Conservation (phyloP, 2,888 invertebrate genomes). For the Ceriagrion tenellum region DNA sequence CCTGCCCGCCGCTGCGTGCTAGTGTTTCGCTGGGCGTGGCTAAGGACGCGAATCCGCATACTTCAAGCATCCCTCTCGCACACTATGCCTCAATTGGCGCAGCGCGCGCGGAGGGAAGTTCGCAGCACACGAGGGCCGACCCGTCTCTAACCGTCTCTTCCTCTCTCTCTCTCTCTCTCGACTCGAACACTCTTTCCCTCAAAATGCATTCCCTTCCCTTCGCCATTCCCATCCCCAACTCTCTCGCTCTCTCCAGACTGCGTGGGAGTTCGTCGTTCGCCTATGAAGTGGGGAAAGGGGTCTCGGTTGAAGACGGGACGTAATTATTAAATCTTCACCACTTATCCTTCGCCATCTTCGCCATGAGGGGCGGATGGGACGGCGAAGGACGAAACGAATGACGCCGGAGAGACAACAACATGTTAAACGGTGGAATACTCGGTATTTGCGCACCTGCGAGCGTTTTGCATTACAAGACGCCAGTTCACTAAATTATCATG, state of each 20-base stretch:
- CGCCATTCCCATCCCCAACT: neutral
- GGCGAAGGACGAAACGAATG: too few relatives aligned
- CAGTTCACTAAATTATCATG: too few relatives aligned
- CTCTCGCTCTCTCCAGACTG: neutral
- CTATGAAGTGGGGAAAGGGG: neutral
- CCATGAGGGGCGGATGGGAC: too few relatives aligned
- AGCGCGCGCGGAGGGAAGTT: conserved; percentile 30
- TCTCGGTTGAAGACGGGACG: neutral
- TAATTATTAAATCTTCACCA: neutral
- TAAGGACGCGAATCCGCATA: conserved; percentile 29
- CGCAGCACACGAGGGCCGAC: conserved; percentile 6
- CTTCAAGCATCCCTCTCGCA: neutral
- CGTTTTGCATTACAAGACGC: too few relatives aligned
- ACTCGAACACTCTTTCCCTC: neutral
- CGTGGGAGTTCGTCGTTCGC: neutral
- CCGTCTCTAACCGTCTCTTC: neutral
- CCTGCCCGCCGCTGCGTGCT: neutral
- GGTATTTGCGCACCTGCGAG: too few relatives aligned
- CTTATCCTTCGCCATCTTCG: neutral
- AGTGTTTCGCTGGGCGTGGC: conserved; percentile 57
- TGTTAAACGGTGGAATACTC: too few relatives aligned
- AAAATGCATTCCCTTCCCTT: neutral
- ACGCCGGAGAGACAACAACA: too few relatives aligned
- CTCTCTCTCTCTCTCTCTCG: neutral
- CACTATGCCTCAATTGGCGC: conserved; percentile 45